phyloP scores from a whole-genome alignment of 2,888 invertebrate genomes.

The Desoria tigrina region DNA sequence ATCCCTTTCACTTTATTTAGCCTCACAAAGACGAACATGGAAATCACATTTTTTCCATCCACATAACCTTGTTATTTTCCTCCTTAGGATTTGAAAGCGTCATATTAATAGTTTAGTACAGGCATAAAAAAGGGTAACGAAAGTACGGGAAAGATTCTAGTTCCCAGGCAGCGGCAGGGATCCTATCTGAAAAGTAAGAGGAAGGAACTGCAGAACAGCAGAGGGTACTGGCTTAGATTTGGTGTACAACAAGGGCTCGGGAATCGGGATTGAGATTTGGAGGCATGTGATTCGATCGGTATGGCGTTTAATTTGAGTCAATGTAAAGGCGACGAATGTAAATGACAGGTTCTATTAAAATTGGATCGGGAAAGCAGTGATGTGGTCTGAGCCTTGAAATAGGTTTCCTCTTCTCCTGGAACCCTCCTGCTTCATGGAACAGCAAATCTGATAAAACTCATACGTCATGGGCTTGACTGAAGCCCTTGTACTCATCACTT shows the following conservation, averaged over 20 bases:
- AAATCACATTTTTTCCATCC: no score
- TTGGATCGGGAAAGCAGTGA: slow-evolving; percentile 47
- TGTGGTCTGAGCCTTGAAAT: slow-evolving; percentile 41
- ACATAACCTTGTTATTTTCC: no score
- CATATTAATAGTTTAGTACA: no score
- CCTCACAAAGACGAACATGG: no score
- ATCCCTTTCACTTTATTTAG: no score
- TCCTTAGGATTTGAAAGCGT: no score
- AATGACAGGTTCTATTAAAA: slow-evolving; percentile 53
- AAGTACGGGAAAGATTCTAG: no score
- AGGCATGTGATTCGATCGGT: slow-evolving; percentile 48
- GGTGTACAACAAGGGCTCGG: neutral
- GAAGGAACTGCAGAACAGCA: neutral
- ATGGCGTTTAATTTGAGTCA: slow-evolving; percentile 51
- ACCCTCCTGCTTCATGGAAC: slow-evolving; percentile 14
- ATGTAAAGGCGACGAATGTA: slow-evolving; percentile 50
- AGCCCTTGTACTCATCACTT: slow-evolving; percentile 12
- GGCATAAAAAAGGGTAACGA: no score
- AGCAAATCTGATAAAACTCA: slow-evolving; percentile 24
- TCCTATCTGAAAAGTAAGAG: neutral
- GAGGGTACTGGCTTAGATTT: neutral
- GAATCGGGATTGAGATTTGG: slow-evolving; percentile 39
- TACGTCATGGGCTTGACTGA: slow-evolving; percentile 10
- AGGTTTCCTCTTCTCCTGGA: slow-evolving; percentile 21
- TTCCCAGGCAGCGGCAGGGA: no score